Base-by-base conservation (phyloP, 2,113 vertebrate species). In the Spizaetus ornatus region DNA sequence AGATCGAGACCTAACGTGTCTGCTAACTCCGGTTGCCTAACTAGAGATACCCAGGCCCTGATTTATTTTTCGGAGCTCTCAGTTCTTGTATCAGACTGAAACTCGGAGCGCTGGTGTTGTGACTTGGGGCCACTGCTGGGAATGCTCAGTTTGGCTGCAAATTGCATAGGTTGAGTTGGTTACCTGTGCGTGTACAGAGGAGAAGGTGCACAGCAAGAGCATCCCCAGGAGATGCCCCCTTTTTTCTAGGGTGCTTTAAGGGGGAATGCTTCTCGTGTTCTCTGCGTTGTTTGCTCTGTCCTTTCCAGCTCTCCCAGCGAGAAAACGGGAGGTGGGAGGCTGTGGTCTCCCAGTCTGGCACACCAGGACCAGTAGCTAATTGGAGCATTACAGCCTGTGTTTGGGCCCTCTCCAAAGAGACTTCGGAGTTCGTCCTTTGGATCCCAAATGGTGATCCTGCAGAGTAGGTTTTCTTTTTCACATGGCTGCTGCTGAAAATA, bases 81-180 rank as follows among this genome's bases (percentile, higher is more conserved):
- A 17, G 22, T 52, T 79, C 52, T 88, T 58, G 2, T 36, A n/a
- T 26, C 34, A 36, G 56, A n/a, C 74, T 88, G 47, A 38, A 87
- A 63, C 78, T 45, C 4, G 0, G 76, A 69, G 50, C 0, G 0
- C 36, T 69, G 19, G 1, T 78, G 25, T 40, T 81, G 36, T 53
- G 87, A 55, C 63, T 42, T 50, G 29, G 13, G 40, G 42, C 27
- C 58, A 29, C 13, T 27, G 29, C 61, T 61, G 63, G 72, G 58
- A 89, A 53, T 25, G 77, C 77, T 82, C 50, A 6, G 14, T 25
- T 23, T 0, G 0, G 50, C 58, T 87, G 70, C 47, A 82, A 48
- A 74, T 40, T 56, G 36, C 42, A 22, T 4, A 19, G 77, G 34
- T 29, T 42, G 36, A 79, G 31, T 17, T 48, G 23, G 50, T 79